Evolutionary conservation across 2,797 vertebrate genomes (phyloP), one percentile per base, ranked within the genome.

Genomic region (Pempheris klunzingeri): DNA sequence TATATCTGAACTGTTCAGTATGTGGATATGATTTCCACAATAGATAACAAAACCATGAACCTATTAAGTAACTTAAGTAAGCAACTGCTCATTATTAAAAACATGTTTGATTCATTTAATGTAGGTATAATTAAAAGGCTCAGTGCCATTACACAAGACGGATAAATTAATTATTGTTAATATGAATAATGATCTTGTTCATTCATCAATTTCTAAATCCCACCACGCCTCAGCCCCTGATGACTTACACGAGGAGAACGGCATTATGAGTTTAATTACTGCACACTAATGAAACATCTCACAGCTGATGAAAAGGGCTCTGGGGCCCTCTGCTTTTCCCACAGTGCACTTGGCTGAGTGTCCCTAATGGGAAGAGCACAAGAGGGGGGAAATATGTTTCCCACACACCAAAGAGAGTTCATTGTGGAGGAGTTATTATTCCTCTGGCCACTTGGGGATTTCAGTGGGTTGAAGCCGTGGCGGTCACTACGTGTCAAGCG

Each of bases 251-350:
- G 7, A 62, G 69, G 53, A 77, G 66, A 79, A 80, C 54, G 85
- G 58, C 38, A 67, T 78, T 74, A 57, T 65, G 70, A 76, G 64
- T 79, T 91, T 88, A 91, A 91, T 92, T 86, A 88, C 59, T 43
- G 38, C 77, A 66, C 70, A 76, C 75, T 91, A 91, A 92, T 90
- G 85, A 89, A 84, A 85, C 62, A 49, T 80, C 78, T 90, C 85
- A 84, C 85, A 83, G 86, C 74, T 84, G 84, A 79, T 87, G 73
- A 88, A 38, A 79, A 64, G 63, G 54, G 4, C 87, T 78, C 86
- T 52, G 52, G 78, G 80, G 85, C 36, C 18, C 34, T 80, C 64
- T 75, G 69, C 78, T 82, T 86, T 71, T 85, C 87, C 86, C 91
- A 81, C 79, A 83, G 71, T 36, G 32, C 50, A 52, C 44, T 78